phyloP scores from a whole-genome alignment of 23 tunicate genomes.

The Botrylloides violaceus region DNA sequence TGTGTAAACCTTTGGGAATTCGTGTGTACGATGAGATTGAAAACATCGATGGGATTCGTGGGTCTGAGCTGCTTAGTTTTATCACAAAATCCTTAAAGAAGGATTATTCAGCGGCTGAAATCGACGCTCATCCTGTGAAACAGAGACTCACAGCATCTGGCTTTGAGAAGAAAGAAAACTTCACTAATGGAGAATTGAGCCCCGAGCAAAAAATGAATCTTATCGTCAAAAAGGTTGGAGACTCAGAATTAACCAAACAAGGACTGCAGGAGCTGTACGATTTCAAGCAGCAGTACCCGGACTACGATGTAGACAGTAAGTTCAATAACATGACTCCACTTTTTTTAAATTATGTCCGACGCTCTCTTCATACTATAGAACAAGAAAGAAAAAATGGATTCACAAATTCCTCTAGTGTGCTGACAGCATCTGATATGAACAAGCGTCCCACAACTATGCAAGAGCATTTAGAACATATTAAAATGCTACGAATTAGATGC shows the following conservation, averaged over 20 bases:
- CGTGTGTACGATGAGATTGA: slow-evolving; percentile 12
- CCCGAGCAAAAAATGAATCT: slow-evolving; percentile 39
- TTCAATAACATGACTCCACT: slow-evolving; percentile 22
- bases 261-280: slow-evolving; percentile 55
- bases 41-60: neutral
- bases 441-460: neutral
- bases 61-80: slow-evolving; percentile 8
- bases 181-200: slow-evolving; percentile 27
- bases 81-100: neutral
- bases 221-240: slow-evolving; percentile 66
- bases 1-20: neutral
- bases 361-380: slow-evolving; percentile 36
- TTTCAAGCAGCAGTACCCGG: slow-evolving; percentile 47
- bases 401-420: neutral
- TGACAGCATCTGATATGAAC: neutral
- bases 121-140: slow-evolving; percentile 12
- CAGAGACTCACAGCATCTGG: neutral
- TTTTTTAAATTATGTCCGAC: slow-evolving; percentile 33
- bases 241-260: slow-evolving; percentile 50
- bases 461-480: slow-evolving; percentile 20
- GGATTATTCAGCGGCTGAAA: slow-evolving; percentile 1
- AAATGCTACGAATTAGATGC: slow-evolving; percentile 6
- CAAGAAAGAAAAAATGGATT: slow-evolving; percentile 28
- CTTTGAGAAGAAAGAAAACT: neutral
- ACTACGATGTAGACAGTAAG: slow-evolving; percentile 40